These are phyloP conservation scores for Pelobates cultripes DNA, from an alignment of 2,797 vertebrate species.

Conservation along the genomic window DNA sequence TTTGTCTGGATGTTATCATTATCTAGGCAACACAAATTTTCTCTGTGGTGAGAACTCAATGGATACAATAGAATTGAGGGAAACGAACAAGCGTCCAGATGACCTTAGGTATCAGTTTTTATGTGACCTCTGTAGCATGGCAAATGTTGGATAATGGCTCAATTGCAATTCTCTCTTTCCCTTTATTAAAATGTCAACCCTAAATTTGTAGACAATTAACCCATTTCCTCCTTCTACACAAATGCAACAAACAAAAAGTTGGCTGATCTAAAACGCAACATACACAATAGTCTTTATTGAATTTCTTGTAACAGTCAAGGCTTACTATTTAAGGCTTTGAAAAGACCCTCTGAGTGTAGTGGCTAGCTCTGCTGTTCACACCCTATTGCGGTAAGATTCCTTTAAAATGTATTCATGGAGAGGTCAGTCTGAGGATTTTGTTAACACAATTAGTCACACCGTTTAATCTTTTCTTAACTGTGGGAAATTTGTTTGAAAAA, in stretches of 20 bases:
- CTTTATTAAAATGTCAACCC: slow-evolving; percentile 60
- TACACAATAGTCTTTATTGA: slow-evolving; percentile 56
- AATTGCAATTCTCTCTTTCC: slow-evolving; percentile 53
- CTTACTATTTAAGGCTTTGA: slow-evolving; percentile 43
- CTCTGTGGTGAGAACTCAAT: slow-evolving; percentile 34
- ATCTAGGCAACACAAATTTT: background rate
- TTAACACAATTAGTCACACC: slow-evolving; percentile 59
- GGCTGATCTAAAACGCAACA: slow-evolving; percentile 30
- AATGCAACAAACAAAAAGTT: slow-evolving; percentile 59
- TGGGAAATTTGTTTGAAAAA: slow-evolving; percentile 58
- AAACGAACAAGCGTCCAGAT: slow-evolving; percentile 9
- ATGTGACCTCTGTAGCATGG: slow-evolving; percentile 49
- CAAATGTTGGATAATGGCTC: slow-evolving; percentile 42
- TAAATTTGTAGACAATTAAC: slow-evolving; percentile 61
- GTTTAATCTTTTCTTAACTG: slow-evolving; percentile 67
- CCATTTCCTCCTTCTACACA: slow-evolving; percentile 57
- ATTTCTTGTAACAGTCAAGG: slow-evolving; percentile 52
- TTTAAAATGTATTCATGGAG: slow-evolving; percentile 64
- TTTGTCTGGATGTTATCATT: background rate
- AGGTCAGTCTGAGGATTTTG: slow-evolving; percentile 59
- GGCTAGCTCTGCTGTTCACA: slow-evolving; percentile 58
- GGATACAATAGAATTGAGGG: slow-evolving; percentile 47
- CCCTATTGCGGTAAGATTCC: slow-evolving; percentile 62
- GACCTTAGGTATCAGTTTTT: slow-evolving; percentile 23
- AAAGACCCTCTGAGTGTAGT: slow-evolving; percentile 54